phyloP scores from a whole-genome alignment of 2,888 invertebrate genomes.

The Meiosimyza decipiens region DNA sequence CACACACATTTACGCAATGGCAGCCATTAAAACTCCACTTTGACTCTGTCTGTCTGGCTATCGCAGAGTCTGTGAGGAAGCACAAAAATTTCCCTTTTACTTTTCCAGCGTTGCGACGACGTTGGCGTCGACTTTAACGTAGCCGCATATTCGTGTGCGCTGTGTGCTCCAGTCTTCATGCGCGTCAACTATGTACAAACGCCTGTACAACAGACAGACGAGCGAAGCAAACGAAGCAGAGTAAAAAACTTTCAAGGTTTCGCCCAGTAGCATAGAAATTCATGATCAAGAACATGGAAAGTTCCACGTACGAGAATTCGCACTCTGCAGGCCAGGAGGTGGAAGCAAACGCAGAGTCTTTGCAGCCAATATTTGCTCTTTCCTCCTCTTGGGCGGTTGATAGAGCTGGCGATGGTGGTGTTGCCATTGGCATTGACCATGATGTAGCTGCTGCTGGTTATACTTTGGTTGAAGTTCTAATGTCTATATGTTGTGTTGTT shows the following conservation, averaged over 20 bases:
- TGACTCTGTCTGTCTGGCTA: conserved; percentile 4
- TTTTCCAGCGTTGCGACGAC: conserved; percentile 36
- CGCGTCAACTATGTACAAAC: neutral
- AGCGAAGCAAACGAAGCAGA: conserved; percentile 54
- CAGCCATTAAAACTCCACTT: conserved; percentile 3
- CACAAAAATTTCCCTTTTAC: conserved; percentile 56
- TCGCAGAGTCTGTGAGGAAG: conserved; percentile 38
- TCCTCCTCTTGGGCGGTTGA: neutral
- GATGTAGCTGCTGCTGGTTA: conserved; percentile 4
- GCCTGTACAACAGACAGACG: conserved; percentile 42
- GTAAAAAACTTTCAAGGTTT: conserved; percentile 56
- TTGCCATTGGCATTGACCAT: conserved; percentile 27
- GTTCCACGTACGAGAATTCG: conserved; percentile 43
- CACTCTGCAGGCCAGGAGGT: neutral
- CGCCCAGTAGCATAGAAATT: conserved; percentile 65
- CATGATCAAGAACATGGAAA: conserved; percentile 65
- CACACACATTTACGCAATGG: conserved; percentile 27
- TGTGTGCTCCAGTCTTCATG: conserved; percentile 1
- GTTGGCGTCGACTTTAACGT: too few species aligned
- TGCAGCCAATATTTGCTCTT: neutral
- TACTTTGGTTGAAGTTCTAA: neutral
- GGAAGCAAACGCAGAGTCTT: neutral
- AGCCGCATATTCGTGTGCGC: neutral
- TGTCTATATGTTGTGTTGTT: neutral
- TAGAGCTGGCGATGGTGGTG: neutral